These are phyloP conservation scores for Pithys albifrons DNA, from an alignment of 2,113 vertebrate species.

Conservation along the genomic window DNA sequence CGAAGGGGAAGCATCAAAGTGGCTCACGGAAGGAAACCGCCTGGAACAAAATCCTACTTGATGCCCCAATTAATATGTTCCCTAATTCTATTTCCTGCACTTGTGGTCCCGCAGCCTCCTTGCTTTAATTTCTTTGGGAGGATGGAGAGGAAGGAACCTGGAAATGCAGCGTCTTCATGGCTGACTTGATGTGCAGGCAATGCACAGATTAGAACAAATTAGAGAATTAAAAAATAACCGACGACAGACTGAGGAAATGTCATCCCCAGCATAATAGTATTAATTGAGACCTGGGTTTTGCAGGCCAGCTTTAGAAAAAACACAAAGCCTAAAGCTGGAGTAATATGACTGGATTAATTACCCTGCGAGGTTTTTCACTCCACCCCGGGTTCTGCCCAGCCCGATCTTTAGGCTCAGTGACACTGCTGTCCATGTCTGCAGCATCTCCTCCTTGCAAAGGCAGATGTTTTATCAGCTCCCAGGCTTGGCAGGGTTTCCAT, in stretches of 20 bases:
- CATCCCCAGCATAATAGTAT: constrained; percentile 80
- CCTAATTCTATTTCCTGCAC: constrained; percentile 88
- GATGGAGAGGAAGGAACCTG: constrained; percentile 84
- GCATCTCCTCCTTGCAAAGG: background rate
- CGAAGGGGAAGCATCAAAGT: constrained; percentile 82
- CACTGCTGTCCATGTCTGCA: background rate
- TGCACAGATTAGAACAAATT: constrained; percentile 84
- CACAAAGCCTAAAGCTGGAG: background rate
- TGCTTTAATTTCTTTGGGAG: constrained; percentile 83
- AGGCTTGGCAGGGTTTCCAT: background rate
- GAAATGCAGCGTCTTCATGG: constrained; percentile 79
- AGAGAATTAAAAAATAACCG: constrained; percentile 82
- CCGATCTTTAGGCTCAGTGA: background rate
- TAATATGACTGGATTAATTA: constrained; percentile 52
- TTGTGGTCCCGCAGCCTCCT: constrained; percentile 78
- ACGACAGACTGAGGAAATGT: constrained; percentile 82
- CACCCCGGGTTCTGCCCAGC: background rate
- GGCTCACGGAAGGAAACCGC: constrained; percentile 84
- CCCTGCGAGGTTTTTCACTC: background rate
- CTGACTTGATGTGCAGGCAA: constrained; percentile 82
- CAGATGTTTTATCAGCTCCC: background rate
- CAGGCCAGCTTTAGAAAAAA: constrained; percentile 41
- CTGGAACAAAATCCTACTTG: constrained; percentile 85
- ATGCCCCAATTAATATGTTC: constrained; percentile 87
- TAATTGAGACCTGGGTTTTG: constrained; percentile 79